Evolutionary conservation across 2,888 invertebrate genomes (phyloP).

Genomic region (Eumacrocentrus americanus): DNA sequence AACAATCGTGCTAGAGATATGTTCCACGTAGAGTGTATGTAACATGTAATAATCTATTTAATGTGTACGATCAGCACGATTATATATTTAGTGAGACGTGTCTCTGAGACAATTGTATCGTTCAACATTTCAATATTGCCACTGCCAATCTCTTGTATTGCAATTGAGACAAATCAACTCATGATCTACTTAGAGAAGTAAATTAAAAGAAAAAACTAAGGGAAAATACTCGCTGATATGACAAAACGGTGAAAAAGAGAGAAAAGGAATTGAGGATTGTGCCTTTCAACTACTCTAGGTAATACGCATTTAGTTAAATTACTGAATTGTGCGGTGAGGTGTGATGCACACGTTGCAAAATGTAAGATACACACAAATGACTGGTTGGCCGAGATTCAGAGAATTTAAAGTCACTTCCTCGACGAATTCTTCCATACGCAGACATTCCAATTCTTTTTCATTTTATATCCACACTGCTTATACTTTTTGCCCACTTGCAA

Average conservation of each 20-base stretch:
- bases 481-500: neutral
- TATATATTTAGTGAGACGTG: conserved; percentile 35
- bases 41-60: conserved; percentile 51
- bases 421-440: conserved; percentile 52
- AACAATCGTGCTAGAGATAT: conserved; percentile 42
- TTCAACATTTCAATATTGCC: conserved; percentile 21
- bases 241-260: conserved; percentile 6
- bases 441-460: conserved; percentile 50
- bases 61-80: conserved; percentile 38
- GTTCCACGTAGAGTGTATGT: conserved; percentile 45
- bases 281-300: conserved; percentile 46
- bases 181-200: neutral
- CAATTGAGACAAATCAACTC: too few species aligned
- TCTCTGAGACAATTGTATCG: conserved; percentile 27
- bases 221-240: conserved; percentile 17
- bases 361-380: conserved; percentile 24
- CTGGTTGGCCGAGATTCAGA: conserved; percentile 45
- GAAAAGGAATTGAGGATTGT: conserved; percentile 42
- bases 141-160: conserved; percentile 30
- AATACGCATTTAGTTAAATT: conserved; percentile 41
- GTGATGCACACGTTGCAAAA: conserved; percentile 25
- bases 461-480: conserved; percentile 19
- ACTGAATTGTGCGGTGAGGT: conserved; percentile 41
- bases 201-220: neutral
- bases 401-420: conserved; percentile 32